Evolutionary conservation across 2,113 vertebrate genomes (phyloP).

Genomic region (Dendrocopos noguchii): DNA sequence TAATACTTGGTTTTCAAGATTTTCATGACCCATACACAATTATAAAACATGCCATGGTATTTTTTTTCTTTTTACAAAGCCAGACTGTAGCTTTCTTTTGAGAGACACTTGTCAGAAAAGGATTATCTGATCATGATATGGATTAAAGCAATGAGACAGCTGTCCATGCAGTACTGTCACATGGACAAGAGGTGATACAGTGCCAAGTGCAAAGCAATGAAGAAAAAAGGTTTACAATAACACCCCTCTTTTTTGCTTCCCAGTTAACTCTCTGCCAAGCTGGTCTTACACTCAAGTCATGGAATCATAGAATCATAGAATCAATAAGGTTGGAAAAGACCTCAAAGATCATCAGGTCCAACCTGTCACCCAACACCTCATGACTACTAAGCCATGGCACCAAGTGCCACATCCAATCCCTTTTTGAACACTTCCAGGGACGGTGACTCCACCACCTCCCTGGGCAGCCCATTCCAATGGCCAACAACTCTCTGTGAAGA

Average conservation of each 20-base stretch:
- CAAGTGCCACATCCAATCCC: too few relatives aligned
- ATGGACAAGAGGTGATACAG: background rate
- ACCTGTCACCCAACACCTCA: too few relatives aligned
- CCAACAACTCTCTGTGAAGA: too few relatives aligned
- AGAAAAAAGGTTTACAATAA: background rate
- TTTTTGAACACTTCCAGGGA: too few relatives aligned
- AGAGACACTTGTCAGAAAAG: background rate
- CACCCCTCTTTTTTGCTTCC: rapidly evolving
- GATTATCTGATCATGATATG: background rate
- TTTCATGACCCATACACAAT: background rate
- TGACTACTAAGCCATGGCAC: too few relatives aligned
- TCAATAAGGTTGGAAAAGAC: too few relatives aligned
- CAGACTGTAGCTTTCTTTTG: background rate
- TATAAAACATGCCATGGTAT: background rate
- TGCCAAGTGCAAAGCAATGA: background rate
- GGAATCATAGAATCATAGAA: background rate
- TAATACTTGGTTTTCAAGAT: background rate
- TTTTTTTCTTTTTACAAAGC: background rate
- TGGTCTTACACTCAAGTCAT: background rate
- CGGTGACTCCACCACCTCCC: too few relatives aligned
- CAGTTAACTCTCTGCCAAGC: background rate
- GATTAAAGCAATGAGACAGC: background rate
- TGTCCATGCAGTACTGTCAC: background rate
- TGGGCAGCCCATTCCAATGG: too few relatives aligned
- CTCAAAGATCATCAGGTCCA: too few relatives aligned